These are phyloP conservation scores for Mus caroli DNA, from an alignment of 2,797 vertebrate species.

Conservation along the genomic window DNA sequence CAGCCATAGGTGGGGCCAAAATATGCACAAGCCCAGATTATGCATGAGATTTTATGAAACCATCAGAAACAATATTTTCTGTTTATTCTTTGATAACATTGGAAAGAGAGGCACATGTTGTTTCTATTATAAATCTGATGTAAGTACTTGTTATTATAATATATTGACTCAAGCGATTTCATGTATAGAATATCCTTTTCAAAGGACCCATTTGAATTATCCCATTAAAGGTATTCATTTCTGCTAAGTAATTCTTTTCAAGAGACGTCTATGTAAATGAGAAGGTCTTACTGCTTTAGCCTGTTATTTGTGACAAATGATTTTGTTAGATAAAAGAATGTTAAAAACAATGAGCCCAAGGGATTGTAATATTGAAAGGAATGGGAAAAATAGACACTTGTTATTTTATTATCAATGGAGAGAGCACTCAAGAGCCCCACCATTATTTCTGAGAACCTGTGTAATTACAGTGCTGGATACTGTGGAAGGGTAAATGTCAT, in stretches of 20 bases:
- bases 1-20: neutral
- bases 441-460: neutral
- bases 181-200: neutral
- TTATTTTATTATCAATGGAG: neutral
- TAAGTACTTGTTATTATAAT: neutral
- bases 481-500: neutral
- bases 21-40: neutral
- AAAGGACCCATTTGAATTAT: neutral
- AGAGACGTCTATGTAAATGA: neutral
- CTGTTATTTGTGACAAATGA: neutral
- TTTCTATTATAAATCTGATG: slow-evolving; percentile 29
- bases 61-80: neutral
- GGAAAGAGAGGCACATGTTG: neutral
- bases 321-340: slow-evolving; percentile 34
- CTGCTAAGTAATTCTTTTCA: slow-evolving; percentile 41
- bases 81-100: neutral
- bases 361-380: neutral
- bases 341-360: neutral
- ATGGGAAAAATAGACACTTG: neutral
- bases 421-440: neutral
- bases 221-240: neutral
- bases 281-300: neutral
- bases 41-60: neutral
- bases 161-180: neutral
- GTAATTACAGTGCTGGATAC: neutral